Evolutionary conservation across 30 jellyfish, hydroid and myxozoan species (phyloP), one percentile per base, ranked within the genome.

Genomic region (Hydra vulgaris): DNA sequence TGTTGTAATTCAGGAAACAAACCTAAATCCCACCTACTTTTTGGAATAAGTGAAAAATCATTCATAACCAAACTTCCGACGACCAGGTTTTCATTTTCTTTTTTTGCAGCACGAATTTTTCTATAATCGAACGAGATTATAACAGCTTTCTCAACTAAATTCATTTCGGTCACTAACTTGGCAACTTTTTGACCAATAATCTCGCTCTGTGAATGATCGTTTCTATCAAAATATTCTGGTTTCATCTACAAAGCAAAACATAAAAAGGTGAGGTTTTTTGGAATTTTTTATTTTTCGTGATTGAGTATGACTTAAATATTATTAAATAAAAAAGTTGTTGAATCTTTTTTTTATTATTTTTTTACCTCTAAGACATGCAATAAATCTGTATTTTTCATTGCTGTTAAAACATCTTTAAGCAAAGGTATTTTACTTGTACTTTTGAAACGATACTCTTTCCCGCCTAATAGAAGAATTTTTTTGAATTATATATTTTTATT

Each of bases 101-200:
- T 52, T 69, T 90, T 90, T 1, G 90, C 97, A 1, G 90, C 89
- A 16, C 25, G 73, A 4, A 87, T 54, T 53, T 82, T 90, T 25
- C 92, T 76, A 23, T 81, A 85, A 61, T 90, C 95, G 70, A 90
- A 90, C 5, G 97, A 90, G 24, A 82, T 88, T 16, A 90, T 25
- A 80, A 90, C 80, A 7, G 83, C 89, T 25, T 80, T 80, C n/a
- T 77, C 75, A 53, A 77, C 90, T 0, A 90, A 79, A 15, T 82
- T 83, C 8, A 70, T 82, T 25, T 73, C 86, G 22, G 88, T 82
- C 26, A 90, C 82, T 66, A 90, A 73, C 71, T 86, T 70, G 16
- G 97, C 97, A 7, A 90, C 95, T 18, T 85, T 86, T 73, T 67
- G 73, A 8, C 95, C 97, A 8, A 95, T 85, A 1, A 77, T 77